These are phyloP conservation scores for Buphagus erythrorhynchus DNA, from an alignment of 2,797 vertebrate species.

Conservation along the genomic window DNA sequence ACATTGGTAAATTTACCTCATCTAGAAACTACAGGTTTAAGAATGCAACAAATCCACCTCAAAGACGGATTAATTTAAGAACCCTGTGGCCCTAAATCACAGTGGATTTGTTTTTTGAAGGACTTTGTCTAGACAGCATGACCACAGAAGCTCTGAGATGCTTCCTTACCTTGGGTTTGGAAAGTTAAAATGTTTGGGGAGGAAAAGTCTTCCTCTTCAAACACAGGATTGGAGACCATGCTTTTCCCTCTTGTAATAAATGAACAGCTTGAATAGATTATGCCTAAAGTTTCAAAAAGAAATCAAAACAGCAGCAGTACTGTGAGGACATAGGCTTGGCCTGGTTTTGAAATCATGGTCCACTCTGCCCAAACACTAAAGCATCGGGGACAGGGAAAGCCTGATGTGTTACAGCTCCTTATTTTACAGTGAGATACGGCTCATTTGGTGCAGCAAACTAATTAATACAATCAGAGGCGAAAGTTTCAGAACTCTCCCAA, in stretches of 20 bases:
- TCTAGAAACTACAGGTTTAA: background rate
- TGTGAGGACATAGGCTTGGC: background rate
- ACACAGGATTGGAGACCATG: fast-evolving
- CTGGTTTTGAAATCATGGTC: background rate
- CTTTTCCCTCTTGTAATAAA: background rate
- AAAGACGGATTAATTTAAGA: background rate
- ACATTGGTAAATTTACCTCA: background rate
- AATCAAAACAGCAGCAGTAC: background rate
- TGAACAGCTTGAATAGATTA: background rate
- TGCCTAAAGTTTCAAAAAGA: background rate
- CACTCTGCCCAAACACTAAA: background rate
- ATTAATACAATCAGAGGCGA: conserved; percentile 61
- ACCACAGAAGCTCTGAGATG: background rate
- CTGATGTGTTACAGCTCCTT: background rate
- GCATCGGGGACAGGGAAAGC: background rate
- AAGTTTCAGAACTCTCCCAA: conserved; percentile 59
- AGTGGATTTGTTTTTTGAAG: background rate
- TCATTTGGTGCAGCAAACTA: conserved; percentile 35
- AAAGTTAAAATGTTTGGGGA: background rate
- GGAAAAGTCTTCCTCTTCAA: background rate
- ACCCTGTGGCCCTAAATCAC: background rate
- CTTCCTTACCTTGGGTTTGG: background rate
- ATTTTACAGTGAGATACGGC: background rate
- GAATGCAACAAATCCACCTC: background rate
- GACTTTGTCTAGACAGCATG: background rate